Evolutionary conservation across 2,113 vertebrate genomes (phyloP).

Genomic region (Dascyllus trimaculatus): DNA sequence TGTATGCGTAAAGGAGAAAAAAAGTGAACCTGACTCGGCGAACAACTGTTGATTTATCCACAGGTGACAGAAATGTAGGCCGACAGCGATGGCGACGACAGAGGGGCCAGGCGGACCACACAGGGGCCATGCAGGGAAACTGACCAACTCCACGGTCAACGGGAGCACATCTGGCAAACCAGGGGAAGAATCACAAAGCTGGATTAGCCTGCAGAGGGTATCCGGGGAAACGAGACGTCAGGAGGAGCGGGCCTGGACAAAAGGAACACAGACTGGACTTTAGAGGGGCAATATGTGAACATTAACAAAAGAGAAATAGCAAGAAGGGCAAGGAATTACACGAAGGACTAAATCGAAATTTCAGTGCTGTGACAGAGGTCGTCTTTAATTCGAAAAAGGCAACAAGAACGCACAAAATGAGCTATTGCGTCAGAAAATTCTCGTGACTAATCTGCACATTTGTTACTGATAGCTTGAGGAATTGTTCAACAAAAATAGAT

Average conservation of each 20-base stretch:
- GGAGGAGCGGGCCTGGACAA: constrained; percentile 39
- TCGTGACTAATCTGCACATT: no score
- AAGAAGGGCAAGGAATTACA: not conserved
- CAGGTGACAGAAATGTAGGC: constrained; percentile 75
- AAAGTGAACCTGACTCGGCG: constrained; percentile 54
- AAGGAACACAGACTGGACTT: constrained; percentile 46
- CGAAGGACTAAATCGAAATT: not conserved
- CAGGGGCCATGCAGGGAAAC: constrained; percentile 45
- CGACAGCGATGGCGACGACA: constrained; percentile 60
- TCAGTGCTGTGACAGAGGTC: not conserved
- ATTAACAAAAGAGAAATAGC: not conserved
- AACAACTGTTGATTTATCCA: constrained; percentile 72
- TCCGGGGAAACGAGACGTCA: constrained; percentile 34
- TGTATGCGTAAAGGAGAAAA: constrained; percentile 37
- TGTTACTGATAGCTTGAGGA: no score
- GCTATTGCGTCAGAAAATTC: no score
- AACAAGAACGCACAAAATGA: no score
- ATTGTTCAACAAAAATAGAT: no score
- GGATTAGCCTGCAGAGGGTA: constrained; percentile 24
- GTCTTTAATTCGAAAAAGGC: not conserved
- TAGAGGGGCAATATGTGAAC: constrained; percentile 30
- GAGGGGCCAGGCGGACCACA: constrained; percentile 63
- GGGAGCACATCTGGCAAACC: constrained; percentile 50
- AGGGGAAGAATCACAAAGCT: constrained; percentile 23
- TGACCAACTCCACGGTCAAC: constrained; percentile 82